These are phyloP conservation scores for Bursaphelenchus okinawaensis DNA, from an alignment of 2,888 invertebrate species.

Conservation along the genomic window DNA sequence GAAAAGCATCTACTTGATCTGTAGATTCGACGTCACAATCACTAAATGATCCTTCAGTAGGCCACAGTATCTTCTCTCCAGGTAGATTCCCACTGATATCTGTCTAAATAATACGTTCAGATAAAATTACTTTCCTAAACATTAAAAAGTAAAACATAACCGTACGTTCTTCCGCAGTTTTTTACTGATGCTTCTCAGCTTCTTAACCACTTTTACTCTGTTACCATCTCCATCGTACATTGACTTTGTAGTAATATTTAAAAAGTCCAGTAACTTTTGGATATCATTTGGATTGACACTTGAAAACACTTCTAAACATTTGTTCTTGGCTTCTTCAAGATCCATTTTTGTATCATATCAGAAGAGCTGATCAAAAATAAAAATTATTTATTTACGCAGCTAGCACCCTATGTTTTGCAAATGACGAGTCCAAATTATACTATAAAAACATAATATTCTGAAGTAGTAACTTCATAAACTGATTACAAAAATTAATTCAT, in stretches of 20 bases:
- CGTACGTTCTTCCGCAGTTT: not conserved
- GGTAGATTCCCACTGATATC: slow-evolving; percentile 9
- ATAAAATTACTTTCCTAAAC: not conserved
- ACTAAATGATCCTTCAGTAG: slow-evolving; percentile 11
- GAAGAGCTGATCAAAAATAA: no score
- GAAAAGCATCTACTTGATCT: slow-evolving; percentile 69
- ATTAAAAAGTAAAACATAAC: not conserved
- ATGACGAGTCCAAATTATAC: no score
- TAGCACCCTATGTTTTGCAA: no score
- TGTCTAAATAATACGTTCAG: not conserved
- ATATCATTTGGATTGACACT: not conserved
- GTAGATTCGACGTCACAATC: slow-evolving; percentile 20
- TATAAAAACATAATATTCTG: no score
- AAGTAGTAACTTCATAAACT: no score
- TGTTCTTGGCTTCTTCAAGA: not conserved
- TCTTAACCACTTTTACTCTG: not conserved
- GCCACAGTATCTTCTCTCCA: slow-evolving; percentile 15
- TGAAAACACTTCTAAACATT: not conserved
- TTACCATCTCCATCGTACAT: not conserved
- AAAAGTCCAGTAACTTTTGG: not conserved
- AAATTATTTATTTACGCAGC: no score
- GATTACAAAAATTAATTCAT: no score
- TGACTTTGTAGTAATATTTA: not conserved
- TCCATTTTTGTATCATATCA: not conserved
- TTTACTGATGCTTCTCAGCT: not conserved